Conservation (phyloP, 2,113 vertebrate genomes). For the Ptyas mucosa region DNA sequence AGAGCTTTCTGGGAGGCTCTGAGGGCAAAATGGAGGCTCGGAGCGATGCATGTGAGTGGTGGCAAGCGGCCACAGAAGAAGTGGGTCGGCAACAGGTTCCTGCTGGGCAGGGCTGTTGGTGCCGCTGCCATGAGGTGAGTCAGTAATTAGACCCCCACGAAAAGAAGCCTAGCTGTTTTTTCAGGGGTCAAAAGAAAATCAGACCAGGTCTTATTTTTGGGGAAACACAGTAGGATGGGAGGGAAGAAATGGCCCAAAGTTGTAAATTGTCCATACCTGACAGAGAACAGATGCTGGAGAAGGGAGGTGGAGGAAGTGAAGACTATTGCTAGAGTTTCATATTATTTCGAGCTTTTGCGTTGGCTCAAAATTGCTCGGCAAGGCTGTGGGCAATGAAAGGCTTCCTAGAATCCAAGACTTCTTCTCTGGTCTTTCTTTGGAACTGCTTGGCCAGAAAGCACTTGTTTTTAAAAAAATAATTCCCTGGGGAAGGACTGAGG, state of each 20-base stretch:
- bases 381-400: neutral
- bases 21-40: no score
- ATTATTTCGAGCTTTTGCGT: accelerated
- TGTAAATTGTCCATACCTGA: neutral
- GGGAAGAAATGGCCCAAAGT: neutral
- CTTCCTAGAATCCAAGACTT: neutral
- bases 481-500: neutral
- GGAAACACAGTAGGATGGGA: neutral
- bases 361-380: neutral
- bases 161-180: no score
- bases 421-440: slow-evolving; percentile 17
- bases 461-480: neutral
- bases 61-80: no score
- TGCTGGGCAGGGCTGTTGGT: no score
- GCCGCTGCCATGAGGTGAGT: no score
- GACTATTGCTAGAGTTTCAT: neutral
- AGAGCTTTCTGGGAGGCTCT: no score
- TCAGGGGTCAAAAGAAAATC: no score
- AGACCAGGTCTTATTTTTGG: no score
- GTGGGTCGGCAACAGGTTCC: no score
- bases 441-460: neutral
- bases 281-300: neutral
- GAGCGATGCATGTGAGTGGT: no score
- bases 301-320: slow-evolving; percentile 9
- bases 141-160: no score